A percentile compares a stretch with the other conserved stretches of the same genome.
Evolutionary conservation across 2,797 vertebrate species (phyloP).

Genomic region (Manis pentadactyla): DNA sequence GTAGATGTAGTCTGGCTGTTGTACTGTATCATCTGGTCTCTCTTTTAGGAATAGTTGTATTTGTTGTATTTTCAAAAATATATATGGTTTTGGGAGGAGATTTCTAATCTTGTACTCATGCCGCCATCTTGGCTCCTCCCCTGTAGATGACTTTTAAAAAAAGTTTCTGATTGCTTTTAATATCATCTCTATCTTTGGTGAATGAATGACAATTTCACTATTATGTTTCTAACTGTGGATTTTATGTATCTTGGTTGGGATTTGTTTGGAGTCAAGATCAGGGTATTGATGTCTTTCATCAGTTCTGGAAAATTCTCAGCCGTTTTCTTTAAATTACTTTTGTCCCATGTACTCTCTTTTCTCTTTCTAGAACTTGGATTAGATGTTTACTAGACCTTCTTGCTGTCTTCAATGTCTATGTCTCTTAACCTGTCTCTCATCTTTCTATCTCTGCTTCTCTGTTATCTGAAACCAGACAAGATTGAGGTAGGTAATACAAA

Average conservation of each 20-base stretch:
- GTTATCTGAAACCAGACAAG: conserved; percentile 80
- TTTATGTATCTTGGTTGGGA: conserved; percentile 56
- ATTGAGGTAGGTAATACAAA: conserved; percentile 77
- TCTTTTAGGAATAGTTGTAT: too few relatives aligned
- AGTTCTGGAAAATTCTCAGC: conserved; percentile 48
- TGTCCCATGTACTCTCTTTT: conserved; percentile 42
- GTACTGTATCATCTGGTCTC: too few relatives aligned
- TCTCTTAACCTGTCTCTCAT: conserved; percentile 79
- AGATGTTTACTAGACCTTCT: conserved; percentile 55
- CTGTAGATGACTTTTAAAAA: background rate
- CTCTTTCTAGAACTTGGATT: conserved; percentile 66
- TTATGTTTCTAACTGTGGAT: conserved; percentile 53
- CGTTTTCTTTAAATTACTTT: conserved; percentile 65
- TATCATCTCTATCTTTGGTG: conserved; percentile 61
- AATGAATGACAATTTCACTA: conserved; percentile 29
- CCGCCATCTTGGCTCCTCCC: too few relatives aligned
- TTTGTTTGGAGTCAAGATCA: conserved; percentile 53
- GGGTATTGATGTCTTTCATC: conserved; percentile 55
- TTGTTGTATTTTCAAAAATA: too few relatives aligned
- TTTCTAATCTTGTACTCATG: too few relatives aligned
- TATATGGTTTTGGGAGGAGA: too few relatives aligned
- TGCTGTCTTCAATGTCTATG: conserved; percentile 58
- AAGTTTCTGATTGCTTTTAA: conserved; percentile 27
- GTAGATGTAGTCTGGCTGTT: too few relatives aligned
- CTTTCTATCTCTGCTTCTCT: conserved; percentile 81